These are phyloP conservation scores for Chiridota heheva DNA, from an alignment of 35 echinoderm and acorn worm genomes.

Conservation along the genomic window DNA sequence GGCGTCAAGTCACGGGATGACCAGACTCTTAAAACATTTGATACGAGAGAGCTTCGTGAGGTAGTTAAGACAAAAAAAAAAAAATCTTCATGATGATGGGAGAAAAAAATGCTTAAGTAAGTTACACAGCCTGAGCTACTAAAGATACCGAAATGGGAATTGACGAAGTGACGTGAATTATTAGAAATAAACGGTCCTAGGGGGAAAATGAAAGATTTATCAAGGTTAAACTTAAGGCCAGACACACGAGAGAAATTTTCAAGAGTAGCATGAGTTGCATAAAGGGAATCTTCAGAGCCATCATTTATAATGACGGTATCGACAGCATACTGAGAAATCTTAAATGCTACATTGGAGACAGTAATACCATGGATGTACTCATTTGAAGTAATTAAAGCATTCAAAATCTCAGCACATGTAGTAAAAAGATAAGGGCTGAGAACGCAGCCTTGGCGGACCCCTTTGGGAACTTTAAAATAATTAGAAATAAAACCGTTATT, in stretches of 20 bases:
- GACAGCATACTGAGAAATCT: not conserved
- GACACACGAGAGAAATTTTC: not conserved
- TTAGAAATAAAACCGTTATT: constrained; percentile 11
- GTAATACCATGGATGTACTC: not conserved
- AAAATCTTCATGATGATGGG: too few species aligned
- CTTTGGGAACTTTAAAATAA: constrained; percentile 2
- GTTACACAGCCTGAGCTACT: too few species aligned
- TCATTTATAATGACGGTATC: constrained; percentile 11
- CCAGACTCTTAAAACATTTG: not conserved
- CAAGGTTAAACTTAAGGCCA: not conserved
- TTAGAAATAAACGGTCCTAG: not conserved
- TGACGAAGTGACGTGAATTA: not conserved
- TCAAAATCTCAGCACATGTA: constrained; percentile 4
- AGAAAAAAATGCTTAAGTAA: too few species aligned
- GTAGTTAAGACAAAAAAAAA: too few species aligned
- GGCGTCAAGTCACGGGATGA: constrained; percentile 9
- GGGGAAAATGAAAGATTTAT: not conserved
- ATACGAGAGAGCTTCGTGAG: not conserved
- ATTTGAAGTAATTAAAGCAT: not conserved
- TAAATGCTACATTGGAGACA: not conserved
- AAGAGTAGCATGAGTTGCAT: not conserved
- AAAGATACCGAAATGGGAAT: not conserved
- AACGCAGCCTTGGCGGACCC: not conserved
- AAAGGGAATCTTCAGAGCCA: not conserved
- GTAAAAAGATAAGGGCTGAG: constrained; percentile 2